phyloP scores from a whole-genome alignment of 2,888 invertebrate genomes.

The Galerucella calmariensis region DNA sequence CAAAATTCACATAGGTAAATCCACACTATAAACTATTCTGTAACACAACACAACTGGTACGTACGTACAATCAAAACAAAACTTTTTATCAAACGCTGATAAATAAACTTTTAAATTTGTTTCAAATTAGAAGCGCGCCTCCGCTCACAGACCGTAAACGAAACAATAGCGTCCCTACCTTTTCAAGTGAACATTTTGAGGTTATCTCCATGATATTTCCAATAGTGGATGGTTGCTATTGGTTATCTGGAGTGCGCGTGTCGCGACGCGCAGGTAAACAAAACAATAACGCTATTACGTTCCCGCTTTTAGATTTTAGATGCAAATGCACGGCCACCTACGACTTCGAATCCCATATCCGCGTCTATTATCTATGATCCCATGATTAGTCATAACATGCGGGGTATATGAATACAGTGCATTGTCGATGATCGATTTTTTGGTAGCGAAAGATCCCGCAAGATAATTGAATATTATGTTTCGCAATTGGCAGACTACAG shows the following conservation, averaged over 20 bases:
- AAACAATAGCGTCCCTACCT: constrained; percentile 40
- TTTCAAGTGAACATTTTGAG: constrained; percentile 39
- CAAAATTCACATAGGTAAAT: constrained; percentile 8
- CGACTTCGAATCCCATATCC: neutral
- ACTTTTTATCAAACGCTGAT: constrained; percentile 2
- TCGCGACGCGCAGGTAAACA: constrained; percentile 41
- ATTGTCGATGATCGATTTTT: constrained; percentile 25
- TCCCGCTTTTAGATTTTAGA: constrained; percentile 22
- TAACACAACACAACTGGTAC: neutral
- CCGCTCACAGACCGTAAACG: neutral
- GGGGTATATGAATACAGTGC: neutral
- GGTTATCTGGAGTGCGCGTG: constrained; percentile 30
- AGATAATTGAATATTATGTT: neutral
- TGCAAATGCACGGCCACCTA: constrained; percentile 44
- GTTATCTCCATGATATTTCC: constrained; percentile 37
- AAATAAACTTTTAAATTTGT: constrained; percentile 8
- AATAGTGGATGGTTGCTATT: constrained; percentile 8
- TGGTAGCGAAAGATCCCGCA: neutral
- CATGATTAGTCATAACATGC: constrained; percentile 36
- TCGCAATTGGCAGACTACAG: neutral
- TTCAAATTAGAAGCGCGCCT: constrained; percentile 30
- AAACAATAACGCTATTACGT: constrained; percentile 32
- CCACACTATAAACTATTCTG: neutral
- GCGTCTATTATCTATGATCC: too few relatives aligned
- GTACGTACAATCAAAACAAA: too few relatives aligned